A percentile compares a stretch with the other conserved stretches of the same genome.
phyloP scores from a whole-genome alignment of 1,140 invertebrate genomes.

The Dendroctonus valens region DNA sequence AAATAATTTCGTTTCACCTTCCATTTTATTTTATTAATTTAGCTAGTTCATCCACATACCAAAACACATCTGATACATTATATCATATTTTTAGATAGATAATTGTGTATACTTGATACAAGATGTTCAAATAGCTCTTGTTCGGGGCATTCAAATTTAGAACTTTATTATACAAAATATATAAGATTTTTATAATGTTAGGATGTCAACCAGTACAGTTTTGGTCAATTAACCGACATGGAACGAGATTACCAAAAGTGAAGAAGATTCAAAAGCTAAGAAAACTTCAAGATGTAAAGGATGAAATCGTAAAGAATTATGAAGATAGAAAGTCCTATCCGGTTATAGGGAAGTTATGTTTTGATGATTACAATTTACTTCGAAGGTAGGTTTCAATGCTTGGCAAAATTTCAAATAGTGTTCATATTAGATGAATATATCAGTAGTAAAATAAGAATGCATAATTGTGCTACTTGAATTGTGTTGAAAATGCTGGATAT shows the following conservation, averaged over 20 bases:
- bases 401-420: background rate
- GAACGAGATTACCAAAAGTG: conserved; percentile 59
- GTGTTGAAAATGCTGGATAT: too few species aligned
- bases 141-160: too few species aligned
- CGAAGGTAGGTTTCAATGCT: conserved; percentile 43
- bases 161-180: too few species aligned
- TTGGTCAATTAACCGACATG: conserved; percentile 64
- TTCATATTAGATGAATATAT: too few species aligned
- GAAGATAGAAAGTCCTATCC: conserved; percentile 47
- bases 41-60: too few species aligned
- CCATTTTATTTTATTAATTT: conserved; percentile 15
- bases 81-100: too few species aligned
- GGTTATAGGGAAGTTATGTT: conserved; percentile 54
- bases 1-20: background rate
- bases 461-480: too few species aligned
- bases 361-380: conserved; percentile 58
- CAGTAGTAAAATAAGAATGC: too few species aligned
- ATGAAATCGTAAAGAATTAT: conserved; percentile 61
- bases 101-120: too few species aligned
- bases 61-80: too few species aligned
- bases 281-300: conserved; percentile 54
- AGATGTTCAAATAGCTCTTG: too few species aligned
- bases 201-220: conserved; percentile 62
- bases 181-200: conserved; percentile 38
- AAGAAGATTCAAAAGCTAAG: conserved; percentile 55